Conservation (phyloP, 2,888 invertebrate genomes). For the Carpatolechia fugitivella region DNA sequence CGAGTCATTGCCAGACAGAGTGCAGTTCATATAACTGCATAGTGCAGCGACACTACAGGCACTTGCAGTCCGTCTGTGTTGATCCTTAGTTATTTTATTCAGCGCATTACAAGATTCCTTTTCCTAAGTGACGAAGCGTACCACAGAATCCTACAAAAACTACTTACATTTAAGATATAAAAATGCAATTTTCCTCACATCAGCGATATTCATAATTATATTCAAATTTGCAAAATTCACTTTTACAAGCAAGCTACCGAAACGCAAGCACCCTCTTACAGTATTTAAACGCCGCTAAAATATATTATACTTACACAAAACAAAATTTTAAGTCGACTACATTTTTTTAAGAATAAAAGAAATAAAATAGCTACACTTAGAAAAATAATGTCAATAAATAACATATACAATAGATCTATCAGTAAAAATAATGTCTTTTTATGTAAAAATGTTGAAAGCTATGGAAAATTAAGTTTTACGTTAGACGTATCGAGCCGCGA, state of each 20-base stretch:
- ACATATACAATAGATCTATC: background rate
- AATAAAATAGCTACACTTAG: background rate
- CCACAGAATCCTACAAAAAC: background rate
- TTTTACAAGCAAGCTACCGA: constrained; percentile 23
- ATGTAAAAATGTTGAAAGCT: too few relatives aligned
- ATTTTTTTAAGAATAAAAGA: background rate
- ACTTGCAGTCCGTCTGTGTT: background rate
- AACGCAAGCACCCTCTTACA: constrained; percentile 19
- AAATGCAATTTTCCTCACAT: constrained; percentile 11
- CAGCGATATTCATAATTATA: constrained; percentile 20
- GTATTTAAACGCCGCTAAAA: background rate
- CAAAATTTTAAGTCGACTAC: background rate
- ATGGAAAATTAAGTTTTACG: too few relatives aligned
- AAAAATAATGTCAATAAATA: constrained; percentile 12
- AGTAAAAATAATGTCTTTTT: constrained; percentile 7
- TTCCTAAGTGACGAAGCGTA: background rate
- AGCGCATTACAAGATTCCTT: background rate
- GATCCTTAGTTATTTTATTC: background rate
- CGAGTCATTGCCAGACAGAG: too few relatives aligned
- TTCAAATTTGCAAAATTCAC: constrained; percentile 22
- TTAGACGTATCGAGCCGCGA: too few relatives aligned
- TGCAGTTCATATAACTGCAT: too few relatives aligned
- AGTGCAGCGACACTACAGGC: too few relatives aligned
- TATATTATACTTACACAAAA: background rate
- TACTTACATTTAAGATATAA: constrained; percentile 10